These are phyloP conservation scores for Cyrtonyx montezumae DNA, from an alignment of 2,113 vertebrate species.

Conservation along the genomic window DNA sequence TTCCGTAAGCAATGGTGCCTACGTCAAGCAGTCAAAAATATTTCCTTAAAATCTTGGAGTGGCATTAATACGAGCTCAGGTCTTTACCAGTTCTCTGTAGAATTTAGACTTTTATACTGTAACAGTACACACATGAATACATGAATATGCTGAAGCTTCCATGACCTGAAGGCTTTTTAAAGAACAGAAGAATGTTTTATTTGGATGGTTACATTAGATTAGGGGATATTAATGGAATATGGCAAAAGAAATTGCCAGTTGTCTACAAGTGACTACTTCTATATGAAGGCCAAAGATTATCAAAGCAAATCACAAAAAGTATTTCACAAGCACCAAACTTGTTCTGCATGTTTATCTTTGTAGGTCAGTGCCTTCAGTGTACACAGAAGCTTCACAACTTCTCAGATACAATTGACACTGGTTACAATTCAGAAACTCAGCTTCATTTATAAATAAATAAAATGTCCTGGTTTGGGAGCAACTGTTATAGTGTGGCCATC, in stretches of 20 bases:
- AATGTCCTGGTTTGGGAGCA: background rate
- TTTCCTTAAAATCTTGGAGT: slow-evolving; percentile 40
- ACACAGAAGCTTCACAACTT: background rate
- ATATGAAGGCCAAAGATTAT: slow-evolving; percentile 57
- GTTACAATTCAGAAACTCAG: background rate
- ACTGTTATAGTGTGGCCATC: background rate
- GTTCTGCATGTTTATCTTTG: slow-evolving; percentile 50
- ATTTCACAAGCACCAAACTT: slow-evolving; percentile 27
- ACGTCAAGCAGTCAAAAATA: slow-evolving; percentile 60
- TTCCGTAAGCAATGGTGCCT: slow-evolving; percentile 35
- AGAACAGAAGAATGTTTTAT: slow-evolving; percentile 52
- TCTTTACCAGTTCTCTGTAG: slow-evolving; percentile 47
- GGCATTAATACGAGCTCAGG: slow-evolving; percentile 43
- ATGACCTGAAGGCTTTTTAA: slow-evolving; percentile 45
- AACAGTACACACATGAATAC: background rate
- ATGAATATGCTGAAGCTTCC: slow-evolving; percentile 42
- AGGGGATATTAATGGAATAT: slow-evolving; percentile 52
- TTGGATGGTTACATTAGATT: slow-evolving; percentile 59
- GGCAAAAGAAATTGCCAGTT: slow-evolving; percentile 48
- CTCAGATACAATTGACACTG: background rate
- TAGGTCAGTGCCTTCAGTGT: background rate
- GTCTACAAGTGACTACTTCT: slow-evolving; percentile 45
- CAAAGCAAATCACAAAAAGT: slow-evolving; percentile 60
- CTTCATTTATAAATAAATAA: background rate
- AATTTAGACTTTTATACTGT: slow-evolving; percentile 21